Base-by-base conservation (phyloP, 2,113 vertebrate genomes). In the Tachuris rubrigastra region DNA sequence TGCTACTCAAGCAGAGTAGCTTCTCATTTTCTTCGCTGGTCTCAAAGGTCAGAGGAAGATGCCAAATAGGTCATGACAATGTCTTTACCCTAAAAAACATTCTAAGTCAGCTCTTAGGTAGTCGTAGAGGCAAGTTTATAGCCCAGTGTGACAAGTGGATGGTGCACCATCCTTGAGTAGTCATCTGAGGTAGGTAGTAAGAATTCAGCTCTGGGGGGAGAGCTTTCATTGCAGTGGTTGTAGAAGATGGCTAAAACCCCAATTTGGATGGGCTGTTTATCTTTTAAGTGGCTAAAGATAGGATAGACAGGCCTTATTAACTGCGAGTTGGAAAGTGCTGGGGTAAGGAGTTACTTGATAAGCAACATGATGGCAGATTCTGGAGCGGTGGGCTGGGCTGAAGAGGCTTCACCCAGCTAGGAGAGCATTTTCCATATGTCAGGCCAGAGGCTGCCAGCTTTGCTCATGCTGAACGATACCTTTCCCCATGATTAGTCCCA, bases 361-460 rank as follows among this genome's bases (percentile, higher is more conserved):
- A 75, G 44, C 33, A 39, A 31, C 75, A 41, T 60, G 66, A 75
- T n/a, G 37, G 60, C 66, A 93, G 73, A 89, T 82, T 89, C 80
- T 33, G 65, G 83, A 59, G 72, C 0, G 13, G 20, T 67, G 39
- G 44, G 42, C 67, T 83, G 59, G 11, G 10, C 14, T 63, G 63
- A 93, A 88, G 88, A 81, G 56, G 22, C 30, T 93, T 89, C 75
- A 50, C 69, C 74, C 52, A 90, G 72, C 67, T 66, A 87, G 67
- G 83, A 85, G 52, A 95, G 55, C 93, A 89, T 79, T 93, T 96
- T 96, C 95, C 93, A 94, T 95, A 96, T 96, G 93, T 96, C 92
- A 77, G 95, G 59, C 42, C 52, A 80, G 82, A 75, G 46, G 44
- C 85, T 96, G 95, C 92, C 95, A 97, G 83, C 88, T 95, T 93